A percentile compares a stretch with the other conserved stretches of the same genome.
phyloP scores from a whole-genome alignment of 2,797 vertebrate species.

The Coregonus ussuriensis region DNA sequence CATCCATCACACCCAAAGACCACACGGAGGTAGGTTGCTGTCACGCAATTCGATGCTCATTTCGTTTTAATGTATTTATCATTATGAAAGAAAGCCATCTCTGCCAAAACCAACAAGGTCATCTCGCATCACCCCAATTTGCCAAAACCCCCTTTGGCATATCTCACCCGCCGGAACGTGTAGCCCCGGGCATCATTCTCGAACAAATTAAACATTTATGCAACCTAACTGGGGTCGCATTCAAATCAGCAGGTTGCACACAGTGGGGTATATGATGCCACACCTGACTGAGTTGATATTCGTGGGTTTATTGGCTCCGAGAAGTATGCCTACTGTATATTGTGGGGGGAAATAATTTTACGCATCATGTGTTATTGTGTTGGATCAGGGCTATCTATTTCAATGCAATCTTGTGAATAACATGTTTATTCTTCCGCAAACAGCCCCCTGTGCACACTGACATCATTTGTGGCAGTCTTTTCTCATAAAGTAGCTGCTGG shows the following conservation, averaged over 20 bases:
- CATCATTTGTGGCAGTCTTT: background rate
- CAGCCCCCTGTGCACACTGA: background rate
- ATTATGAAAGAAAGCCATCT: constrained; percentile 28
- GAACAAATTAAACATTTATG: constrained; percentile 53
- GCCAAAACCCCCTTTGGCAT: constrained; percentile 45
- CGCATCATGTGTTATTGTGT: background rate
- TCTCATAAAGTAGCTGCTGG: background rate
- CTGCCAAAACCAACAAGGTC: constrained; percentile 64
- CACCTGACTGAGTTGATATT: constrained; percentile 45
- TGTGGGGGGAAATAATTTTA: background rate
- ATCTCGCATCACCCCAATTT: constrained; percentile 51
- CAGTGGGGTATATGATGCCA: constrained; percentile 36
- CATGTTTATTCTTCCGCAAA: background rate
- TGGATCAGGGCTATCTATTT: background rate
- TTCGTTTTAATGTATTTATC: constrained; percentile 64
- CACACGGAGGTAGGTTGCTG: constrained; percentile 49
- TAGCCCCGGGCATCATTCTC: constrained; percentile 42
- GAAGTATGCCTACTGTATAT: background rate
- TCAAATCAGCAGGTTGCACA: constrained; percentile 41
- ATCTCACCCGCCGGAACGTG: constrained; percentile 41
- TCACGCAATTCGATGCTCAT: constrained; percentile 41
- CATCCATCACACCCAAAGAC: constrained; percentile 67
- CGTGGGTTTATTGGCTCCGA: constrained; percentile 32
- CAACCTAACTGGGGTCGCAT: constrained; percentile 29
- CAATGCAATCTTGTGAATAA: constrained; percentile 1